phyloP scores from a whole-genome alignment of 1,140 invertebrate species.

The Tetranychus cinnabarinus region DNA sequence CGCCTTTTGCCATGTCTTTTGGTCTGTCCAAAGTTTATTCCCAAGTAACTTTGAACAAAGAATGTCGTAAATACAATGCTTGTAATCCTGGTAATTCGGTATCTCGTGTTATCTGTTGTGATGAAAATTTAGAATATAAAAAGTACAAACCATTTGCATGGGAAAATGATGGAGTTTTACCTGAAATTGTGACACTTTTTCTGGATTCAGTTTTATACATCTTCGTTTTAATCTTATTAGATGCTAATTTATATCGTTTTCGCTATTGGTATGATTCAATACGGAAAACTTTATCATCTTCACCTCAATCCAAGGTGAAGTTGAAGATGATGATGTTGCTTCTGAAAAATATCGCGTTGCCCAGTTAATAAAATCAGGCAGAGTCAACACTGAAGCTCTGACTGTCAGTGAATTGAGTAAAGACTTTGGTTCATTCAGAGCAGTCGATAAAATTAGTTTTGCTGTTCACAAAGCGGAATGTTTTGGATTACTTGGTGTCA shows the following conservation, averaged over 20 bases:
- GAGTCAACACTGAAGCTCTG: slow-evolving; percentile 7
- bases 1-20: background rate
- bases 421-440: slow-evolving; percentile 8
- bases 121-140: background rate
- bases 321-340: slow-evolving; percentile 5
- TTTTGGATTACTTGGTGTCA: slow-evolving; percentile 26
- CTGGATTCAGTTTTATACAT: background rate
- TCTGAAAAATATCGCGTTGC: background rate
- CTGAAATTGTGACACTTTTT: background rate
- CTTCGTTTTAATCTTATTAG: background rate
- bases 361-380: background rate
- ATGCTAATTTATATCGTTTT: background rate
- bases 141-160: background rate
- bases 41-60: background rate
- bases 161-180: background rate
- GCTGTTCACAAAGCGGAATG: slow-evolving; percentile 22
- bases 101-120: background rate
- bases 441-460: slow-evolving; percentile 13
- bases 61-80: background rate
- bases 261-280: background rate
- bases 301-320: no score
- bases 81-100: background rate
- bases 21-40: background rate
- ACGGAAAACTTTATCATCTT: background rate
- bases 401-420: slow-evolving; percentile 9